These are phyloP conservation scores for Bombylius discolor DNA, from an alignment of 2,888 invertebrate genomes.

Conservation along the genomic window DNA sequence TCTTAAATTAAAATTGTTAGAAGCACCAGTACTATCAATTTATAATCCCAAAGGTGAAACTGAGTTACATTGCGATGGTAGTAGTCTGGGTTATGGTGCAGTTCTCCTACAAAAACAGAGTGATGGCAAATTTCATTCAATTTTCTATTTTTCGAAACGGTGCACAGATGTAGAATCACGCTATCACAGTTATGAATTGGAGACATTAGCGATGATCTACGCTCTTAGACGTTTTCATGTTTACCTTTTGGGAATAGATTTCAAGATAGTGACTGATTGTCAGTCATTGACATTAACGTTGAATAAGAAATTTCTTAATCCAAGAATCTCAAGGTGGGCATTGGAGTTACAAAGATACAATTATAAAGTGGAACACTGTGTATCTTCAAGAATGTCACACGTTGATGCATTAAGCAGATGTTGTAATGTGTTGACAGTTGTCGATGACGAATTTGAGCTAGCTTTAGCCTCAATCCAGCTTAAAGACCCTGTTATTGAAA, in stretches of 20 bases:
- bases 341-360: slow-evolving; percentile 14
- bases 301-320: slow-evolving; percentile 15
- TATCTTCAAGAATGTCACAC: not conserved
- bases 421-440: not conserved
- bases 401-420: not conserved
- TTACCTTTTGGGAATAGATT: slow-evolving; percentile 17
- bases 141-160: slow-evolving; percentile 20
- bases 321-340: slow-evolving; percentile 16
- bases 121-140: not conserved
- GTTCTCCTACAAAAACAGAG: slow-evolving; percentile 1
- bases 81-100: not conserved
- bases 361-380: slow-evolving; percentile 7
- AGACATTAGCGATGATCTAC: slow-evolving; percentile 19
- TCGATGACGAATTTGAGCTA: not conserved
- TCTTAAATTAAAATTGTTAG: no score
- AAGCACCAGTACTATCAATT: no score
- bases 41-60: not conserved
- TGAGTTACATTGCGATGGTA: not conserved
- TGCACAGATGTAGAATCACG: slow-evolving; percentile 17
- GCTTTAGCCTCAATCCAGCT: not conserved
- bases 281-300: slow-evolving; percentile 15
- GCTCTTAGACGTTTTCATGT: slow-evolving; percentile 18
- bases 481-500: not conserved
- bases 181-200: slow-evolving; percentile 23
- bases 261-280: slow-evolving; percentile 20